Conservation (phyloP, 1,140 invertebrate species). For the Luehdorfia chinensis region DNA sequence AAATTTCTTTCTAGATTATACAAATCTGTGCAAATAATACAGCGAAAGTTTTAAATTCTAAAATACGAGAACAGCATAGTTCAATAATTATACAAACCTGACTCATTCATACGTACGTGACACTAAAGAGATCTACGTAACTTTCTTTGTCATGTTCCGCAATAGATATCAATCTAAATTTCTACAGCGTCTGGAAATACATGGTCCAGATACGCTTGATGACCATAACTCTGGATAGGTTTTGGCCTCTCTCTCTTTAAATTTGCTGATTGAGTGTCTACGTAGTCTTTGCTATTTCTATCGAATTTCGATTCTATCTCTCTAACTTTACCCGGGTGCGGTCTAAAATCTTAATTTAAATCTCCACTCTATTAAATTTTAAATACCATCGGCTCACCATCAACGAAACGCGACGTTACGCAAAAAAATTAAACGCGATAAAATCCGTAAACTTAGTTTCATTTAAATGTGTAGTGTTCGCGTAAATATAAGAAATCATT, state of each 20-base stretch:
- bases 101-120: constrained; percentile 25
- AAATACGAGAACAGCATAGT: constrained; percentile 10
- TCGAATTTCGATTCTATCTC: constrained; percentile 67
- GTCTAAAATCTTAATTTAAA: constrained; percentile 45
- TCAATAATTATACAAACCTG: constrained; percentile 16
- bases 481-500: too few species aligned
- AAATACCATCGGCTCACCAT: constrained; percentile 29
- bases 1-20: background rate
- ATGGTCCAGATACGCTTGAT: constrained; percentile 72
- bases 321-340: constrained; percentile 64
- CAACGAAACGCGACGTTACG: too few species aligned
- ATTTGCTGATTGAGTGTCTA: constrained; percentile 29
- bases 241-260: constrained; percentile 58
- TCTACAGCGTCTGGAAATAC: constrained; percentile 74
- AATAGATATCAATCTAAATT: too few species aligned
- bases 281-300: constrained; percentile 42
- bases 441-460: too few species aligned
- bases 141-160: constrained; percentile 20
- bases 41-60: background rate
- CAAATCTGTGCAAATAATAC: constrained; percentile 13
- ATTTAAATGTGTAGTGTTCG: too few species aligned
- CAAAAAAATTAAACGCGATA: too few species aligned
- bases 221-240: constrained; percentile 64
- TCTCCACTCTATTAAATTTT: constrained; percentile 24
- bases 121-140: constrained; percentile 52